Conservation (phyloP, 1,140 invertebrate species). For the Zaprionus vittiger region DNA sequence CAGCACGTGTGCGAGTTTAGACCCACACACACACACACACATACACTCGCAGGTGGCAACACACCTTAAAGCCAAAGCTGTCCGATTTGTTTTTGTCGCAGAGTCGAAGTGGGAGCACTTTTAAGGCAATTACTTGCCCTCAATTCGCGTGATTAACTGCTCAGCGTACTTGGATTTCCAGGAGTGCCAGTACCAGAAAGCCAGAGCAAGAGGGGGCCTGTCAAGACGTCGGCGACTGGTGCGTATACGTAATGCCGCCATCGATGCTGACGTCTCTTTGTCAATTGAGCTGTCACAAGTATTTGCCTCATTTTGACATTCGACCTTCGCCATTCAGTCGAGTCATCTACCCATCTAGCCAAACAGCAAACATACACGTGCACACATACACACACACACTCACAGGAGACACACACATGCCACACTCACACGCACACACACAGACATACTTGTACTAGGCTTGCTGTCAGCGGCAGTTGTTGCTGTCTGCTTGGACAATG, state of each 20-base stretch:
- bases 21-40: conserved; percentile 33
- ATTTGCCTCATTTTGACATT: conserved; percentile 39
- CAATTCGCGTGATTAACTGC: conserved; percentile 74
- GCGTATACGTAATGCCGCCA: conserved; percentile 22
- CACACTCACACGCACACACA: conserved; percentile 9
- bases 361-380: neutral
- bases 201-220: neutral
- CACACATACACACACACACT: conserved; percentile 7
- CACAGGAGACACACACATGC: neutral
- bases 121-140: conserved; percentile 74
- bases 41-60: conserved; percentile 17
- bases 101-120: conserved; percentile 45
- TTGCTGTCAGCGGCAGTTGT: conserved; percentile 47
- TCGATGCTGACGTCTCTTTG: conserved; percentile 41
- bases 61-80: conserved; percentile 51
- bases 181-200: neutral
- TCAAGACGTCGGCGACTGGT: conserved; percentile 1
- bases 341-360: conserved; percentile 9
- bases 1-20: conserved; percentile 23
- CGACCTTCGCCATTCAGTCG: conserved; percentile 57
- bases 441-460: neutral
- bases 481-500: conserved; percentile 37
- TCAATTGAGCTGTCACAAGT: conserved; percentile 39
- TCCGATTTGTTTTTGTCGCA: conserved; percentile 62
- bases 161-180: conserved; percentile 50